Base-by-base conservation (phyloP, 2,888 invertebrate species). In the Tetropium fuscum region DNA sequence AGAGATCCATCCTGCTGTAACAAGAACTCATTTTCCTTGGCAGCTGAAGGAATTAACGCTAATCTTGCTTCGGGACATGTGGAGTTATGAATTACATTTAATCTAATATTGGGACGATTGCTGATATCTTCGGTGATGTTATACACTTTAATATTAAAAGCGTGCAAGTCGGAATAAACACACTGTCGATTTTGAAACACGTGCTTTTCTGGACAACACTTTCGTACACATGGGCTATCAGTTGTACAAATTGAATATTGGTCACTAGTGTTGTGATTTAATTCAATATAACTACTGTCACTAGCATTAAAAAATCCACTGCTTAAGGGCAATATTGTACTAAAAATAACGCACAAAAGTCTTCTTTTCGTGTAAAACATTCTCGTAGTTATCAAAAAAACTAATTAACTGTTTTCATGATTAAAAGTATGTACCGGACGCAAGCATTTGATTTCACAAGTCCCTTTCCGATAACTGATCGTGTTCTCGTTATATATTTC, bases 131-230 rank as follows among this genome's bases (percentile, higher is more conserved):
- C 27, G 1, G 18, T 22, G n/a, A 59, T 64, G n/a, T 64, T 57
- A 47, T 58, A 66, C 13, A 66, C 54, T 44, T 53, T 51, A 10
- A 71, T 40, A 4, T 41, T 41, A 18, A 71, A 62, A 8, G 49
- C 49, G 13, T 49, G 41, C 27, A 34, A 22, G 1, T 48, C 40
- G 1, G 60, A 48, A n/a, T 25, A 27, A 2, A 32, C 38, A 20
- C 71, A 71, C 15, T 15, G 32, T 41, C 53, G 61, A 11, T 60
- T 63, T 6, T 22, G 27, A 5, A 66, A 45, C 10, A 61, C 54
- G 4, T 67, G 53, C 16, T 62, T 48, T 53, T 68, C 65, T 0
- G 68, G 68, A 34, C 72, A 72, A 38, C 72, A 72, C 45, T 72
- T 72, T 32, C 62, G 51, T 3, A 72, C 53, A 44, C 72, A 72